A percentile compares a stretch with the other conserved stretches of the same genome.
Evolutionary conservation across 2,888 invertebrate genomes (phyloP).

Genomic region (Epinotia demarniana): DNA sequence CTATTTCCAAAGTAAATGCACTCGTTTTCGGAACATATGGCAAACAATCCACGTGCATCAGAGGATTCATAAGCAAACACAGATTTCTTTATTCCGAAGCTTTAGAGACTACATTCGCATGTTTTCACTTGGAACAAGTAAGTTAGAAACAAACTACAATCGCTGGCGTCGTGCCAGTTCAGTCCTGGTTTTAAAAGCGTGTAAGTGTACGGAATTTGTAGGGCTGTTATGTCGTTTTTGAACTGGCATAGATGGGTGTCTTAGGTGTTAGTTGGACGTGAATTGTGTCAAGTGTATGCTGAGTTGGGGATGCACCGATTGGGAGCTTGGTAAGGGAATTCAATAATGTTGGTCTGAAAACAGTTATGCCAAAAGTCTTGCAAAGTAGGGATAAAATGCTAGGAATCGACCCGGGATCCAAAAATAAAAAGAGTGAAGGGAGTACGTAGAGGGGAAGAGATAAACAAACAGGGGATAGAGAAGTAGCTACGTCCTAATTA

Average conservation of each 20-base stretch:
- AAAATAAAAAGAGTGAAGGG: too few species aligned
- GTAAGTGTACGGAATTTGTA: not conserved
- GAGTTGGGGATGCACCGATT: not conserved
- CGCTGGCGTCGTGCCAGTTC: conserved; percentile 5
- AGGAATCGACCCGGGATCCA: too few species aligned
- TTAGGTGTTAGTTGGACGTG: not conserved
- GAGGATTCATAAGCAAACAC: not conserved
- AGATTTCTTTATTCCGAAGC: not conserved
- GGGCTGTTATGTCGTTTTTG: not conserved
- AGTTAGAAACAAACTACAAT: conserved; percentile 6
- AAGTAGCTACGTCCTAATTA: too few species aligned
- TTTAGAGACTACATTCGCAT: not conserved
- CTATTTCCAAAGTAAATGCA: conserved; percentile 2
- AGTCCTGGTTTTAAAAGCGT: not conserved
- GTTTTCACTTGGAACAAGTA: not conserved
- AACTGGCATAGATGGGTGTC: not conserved
- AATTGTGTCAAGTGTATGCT: conserved; percentile 12
- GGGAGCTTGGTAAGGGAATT: not conserved
- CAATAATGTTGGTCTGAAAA: not conserved
- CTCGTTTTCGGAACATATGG: not conserved
- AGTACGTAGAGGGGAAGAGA: too few species aligned
- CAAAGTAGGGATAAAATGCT: too few species aligned
- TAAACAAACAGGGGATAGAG: too few species aligned
- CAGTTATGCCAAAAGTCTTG: too few species aligned
- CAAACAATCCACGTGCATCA: not conserved